Base-by-base conservation (phyloP, 2,113 vertebrate genomes). In the Pipa parva region DNA sequence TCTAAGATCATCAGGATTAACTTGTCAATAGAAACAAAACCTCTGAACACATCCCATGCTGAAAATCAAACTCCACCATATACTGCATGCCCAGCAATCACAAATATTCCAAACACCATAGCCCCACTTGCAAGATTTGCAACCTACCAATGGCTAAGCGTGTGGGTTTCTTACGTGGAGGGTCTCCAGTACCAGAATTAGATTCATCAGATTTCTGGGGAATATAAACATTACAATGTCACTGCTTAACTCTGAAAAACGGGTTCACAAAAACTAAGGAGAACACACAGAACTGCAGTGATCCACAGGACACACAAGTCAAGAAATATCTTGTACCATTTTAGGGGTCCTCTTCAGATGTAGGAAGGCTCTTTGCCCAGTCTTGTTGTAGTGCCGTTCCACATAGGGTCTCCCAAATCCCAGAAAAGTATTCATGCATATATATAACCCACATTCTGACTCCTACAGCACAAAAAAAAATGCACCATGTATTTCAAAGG, bases 371-470 rank as follows among this genome's bases (percentile, higher is more conserved):
- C 91, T 86, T 79, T 99, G 97, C 22, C 97, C 95, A 0, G 90
- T 89, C 57, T 94, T 91, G 72, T 84, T 86, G 76, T 90, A 90
- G 76, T 98, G 90, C 63, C 87, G 90, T 56, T 94, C 93, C 78
- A 99, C 95, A 81, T 92, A 95, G 27, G 94, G 91, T 67, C 93
- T 91, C 36, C 97, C 94, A 63, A 95, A 99, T 49, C 96, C 97
- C 74, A 99, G 83, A 82, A 99, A 98, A 27, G 89, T 95, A 82
- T 96, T 98, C 95, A 99, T 98, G 77, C 97, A 99, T 78, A 99
- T 90, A 73, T 93, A 99, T 63, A 99, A 83, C 29, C 97, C 97
- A 0, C 95, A 94, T 58, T 97, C 95, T 6, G 91, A 95, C 76
- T 98, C 97, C 97, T 98, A 76, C 5, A 67, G 58, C 42, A 51